Conservation (phyloP, 2,888 invertebrate genomes). For the Papilio gigon region DNA sequence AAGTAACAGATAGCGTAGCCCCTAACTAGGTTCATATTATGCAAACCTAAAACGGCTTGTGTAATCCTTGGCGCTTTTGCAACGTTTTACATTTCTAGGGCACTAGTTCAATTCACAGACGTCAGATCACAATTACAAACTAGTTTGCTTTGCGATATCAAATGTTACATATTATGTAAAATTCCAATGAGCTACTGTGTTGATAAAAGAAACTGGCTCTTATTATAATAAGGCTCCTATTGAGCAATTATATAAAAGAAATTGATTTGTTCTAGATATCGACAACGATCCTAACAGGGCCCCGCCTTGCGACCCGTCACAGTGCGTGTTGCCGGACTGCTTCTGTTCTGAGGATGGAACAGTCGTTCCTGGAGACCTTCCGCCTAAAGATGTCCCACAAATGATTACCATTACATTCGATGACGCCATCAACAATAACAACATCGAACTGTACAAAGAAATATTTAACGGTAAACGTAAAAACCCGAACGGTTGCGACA, state of each 20-base stretch:
- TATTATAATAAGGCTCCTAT: not conserved
- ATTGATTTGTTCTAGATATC: constrained; percentile 85
- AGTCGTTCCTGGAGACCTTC: constrained; percentile 91
- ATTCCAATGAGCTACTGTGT: not conserved
- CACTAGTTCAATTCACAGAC: constrained; percentile 38
- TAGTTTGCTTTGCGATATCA: constrained; percentile 25
- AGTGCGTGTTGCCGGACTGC: constrained; percentile 94
- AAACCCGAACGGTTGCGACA: constrained; percentile 96
- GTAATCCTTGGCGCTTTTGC: constrained; percentile 37
- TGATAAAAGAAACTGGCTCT: not conserved
- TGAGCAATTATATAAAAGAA: too few species aligned
- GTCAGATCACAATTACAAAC: constrained; percentile 28
- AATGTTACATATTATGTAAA: not conserved
- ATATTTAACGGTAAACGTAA: constrained; percentile 94
- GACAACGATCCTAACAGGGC: constrained; percentile 97
- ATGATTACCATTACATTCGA: constrained; percentile 98
- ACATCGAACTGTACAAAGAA: constrained; percentile 95
- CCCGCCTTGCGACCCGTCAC: constrained; percentile 92
- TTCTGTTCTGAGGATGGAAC: constrained; percentile 97
- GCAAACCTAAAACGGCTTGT: constrained; percentile 33
- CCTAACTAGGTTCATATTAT: constrained; percentile 28
- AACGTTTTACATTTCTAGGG: constrained; percentile 36
- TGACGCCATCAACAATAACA: constrained; percentile 97
- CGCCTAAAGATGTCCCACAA: constrained; percentile 93
- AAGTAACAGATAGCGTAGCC: constrained; percentile 20